These are phyloP conservation scores for Drosophila aldrichi DNA, from an alignment of 2,888 invertebrate species.

Conservation along the genomic window DNA sequence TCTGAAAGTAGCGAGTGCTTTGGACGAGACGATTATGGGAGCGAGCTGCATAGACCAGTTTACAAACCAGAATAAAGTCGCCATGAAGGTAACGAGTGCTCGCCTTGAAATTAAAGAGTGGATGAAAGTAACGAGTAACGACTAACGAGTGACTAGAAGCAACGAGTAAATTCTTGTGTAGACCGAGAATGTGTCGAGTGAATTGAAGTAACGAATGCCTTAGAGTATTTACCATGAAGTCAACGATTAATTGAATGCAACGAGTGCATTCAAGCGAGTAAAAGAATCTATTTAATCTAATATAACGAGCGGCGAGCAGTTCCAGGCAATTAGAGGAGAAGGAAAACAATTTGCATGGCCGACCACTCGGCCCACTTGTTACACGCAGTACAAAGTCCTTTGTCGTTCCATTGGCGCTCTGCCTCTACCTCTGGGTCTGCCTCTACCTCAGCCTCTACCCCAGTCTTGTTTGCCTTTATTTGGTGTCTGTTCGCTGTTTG, in stretches of 20 bases:
- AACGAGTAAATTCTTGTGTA: too few species aligned
- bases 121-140: too few species aligned
- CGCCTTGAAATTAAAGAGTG: background rate
- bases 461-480: slow-evolving; percentile 3
- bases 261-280: too few species aligned
- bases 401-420: background rate
- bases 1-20: background rate
- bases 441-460: too few species aligned
- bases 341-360: background rate
- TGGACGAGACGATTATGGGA: background rate
- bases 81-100: too few species aligned
- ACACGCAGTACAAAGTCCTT: background rate
- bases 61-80: too few species aligned
- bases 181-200: too few species aligned
- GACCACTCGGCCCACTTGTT: slow-evolving; percentile 1
- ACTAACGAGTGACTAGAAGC: background rate
- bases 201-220: too few species aligned
- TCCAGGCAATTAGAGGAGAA: too few species aligned
- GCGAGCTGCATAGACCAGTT: background rate
- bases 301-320: background rate
- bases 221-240: background rate
- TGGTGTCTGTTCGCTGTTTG: slow-evolving; percentile 40
- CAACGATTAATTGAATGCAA: background rate
- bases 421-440: too few species aligned
- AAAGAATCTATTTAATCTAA: background rate